Conservation (phyloP, 2,113 vertebrate species). For the Sitta europaea region DNA sequence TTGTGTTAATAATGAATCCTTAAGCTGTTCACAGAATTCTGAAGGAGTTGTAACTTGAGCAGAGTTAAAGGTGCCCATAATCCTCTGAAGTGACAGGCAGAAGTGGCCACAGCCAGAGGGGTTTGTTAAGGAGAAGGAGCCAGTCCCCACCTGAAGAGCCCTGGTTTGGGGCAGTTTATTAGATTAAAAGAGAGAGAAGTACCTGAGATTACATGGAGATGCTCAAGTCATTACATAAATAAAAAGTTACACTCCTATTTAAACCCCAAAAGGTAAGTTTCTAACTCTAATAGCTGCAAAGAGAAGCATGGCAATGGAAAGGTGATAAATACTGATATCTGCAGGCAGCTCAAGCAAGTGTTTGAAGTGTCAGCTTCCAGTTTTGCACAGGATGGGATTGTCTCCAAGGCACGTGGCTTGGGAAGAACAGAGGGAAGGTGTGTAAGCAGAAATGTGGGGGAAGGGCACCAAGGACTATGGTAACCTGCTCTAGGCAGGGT, state of each 20-base stretch:
- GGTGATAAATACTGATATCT: not conserved
- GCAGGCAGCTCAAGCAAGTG: not conserved
- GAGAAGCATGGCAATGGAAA: not conserved
- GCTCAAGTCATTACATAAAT: not conserved
- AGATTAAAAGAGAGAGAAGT: not conserved
- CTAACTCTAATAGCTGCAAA: not conserved
- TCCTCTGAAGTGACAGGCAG: not conserved
- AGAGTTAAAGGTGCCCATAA: not conserved
- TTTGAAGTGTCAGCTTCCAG: not conserved
- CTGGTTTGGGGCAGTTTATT: not conserved
- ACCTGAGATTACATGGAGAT: not conserved
- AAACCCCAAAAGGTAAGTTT: not conserved
- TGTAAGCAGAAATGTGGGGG: not conserved
- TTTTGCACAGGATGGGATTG: not conserved
- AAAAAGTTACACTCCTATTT: not conserved
- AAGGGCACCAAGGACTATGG: not conserved
- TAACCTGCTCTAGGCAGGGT: not conserved
- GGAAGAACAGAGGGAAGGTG: not conserved
- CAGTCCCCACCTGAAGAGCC: not conserved
- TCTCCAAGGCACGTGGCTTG: not conserved
- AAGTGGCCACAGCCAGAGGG: not conserved
- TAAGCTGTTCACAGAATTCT: slow-evolving; percentile 9
- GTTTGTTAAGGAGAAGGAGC: not conserved
- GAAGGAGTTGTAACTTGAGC: not conserved
- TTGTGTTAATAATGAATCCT: slow-evolving; percentile 64